phyloP scores from a whole-genome alignment of 2,113 vertebrate species.

The Piaya cayana region DNA sequence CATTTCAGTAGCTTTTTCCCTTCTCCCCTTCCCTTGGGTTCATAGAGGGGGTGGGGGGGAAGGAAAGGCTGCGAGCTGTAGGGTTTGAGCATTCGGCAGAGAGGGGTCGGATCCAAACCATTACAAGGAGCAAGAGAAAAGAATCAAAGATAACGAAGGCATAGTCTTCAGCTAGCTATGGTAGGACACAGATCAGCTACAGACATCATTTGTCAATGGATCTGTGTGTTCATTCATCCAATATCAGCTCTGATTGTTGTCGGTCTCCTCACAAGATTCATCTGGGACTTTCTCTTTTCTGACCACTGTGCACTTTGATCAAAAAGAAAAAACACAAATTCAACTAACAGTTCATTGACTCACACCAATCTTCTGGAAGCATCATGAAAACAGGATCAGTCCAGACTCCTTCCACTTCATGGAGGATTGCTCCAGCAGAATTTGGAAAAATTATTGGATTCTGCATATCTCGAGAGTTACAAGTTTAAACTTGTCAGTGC shows the following conservation, averaged over 20 bases:
- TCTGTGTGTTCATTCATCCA: not conserved
- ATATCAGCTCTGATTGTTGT: not conserved
- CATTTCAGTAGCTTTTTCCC: too few relatives aligned
- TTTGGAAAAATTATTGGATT: not conserved
- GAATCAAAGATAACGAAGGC: not conserved
- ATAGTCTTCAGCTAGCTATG: not conserved
- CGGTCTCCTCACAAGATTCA: not conserved
- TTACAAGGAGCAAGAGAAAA: not conserved
- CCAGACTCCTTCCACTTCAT: not conserved
- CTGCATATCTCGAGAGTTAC: not conserved
- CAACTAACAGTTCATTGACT: not conserved
- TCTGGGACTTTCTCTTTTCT: not conserved
- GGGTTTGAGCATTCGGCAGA: too few relatives aligned
- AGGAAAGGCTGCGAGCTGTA: too few relatives aligned
- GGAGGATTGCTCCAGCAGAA: not conserved
- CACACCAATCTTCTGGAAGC: not conserved
- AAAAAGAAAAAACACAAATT: not conserved
- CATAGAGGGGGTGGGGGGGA: too few relatives aligned
- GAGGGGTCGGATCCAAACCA: too few relatives aligned
- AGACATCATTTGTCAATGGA: not conserved
- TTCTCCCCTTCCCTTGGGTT: too few relatives aligned
- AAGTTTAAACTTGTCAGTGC: not conserved
- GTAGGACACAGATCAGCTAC: not conserved
- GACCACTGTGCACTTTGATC: not conserved
- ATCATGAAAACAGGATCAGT: not conserved